Evolutionary conservation across 2,888 invertebrate genomes (phyloP).

Genomic region (Teleiodes luculella): DNA sequence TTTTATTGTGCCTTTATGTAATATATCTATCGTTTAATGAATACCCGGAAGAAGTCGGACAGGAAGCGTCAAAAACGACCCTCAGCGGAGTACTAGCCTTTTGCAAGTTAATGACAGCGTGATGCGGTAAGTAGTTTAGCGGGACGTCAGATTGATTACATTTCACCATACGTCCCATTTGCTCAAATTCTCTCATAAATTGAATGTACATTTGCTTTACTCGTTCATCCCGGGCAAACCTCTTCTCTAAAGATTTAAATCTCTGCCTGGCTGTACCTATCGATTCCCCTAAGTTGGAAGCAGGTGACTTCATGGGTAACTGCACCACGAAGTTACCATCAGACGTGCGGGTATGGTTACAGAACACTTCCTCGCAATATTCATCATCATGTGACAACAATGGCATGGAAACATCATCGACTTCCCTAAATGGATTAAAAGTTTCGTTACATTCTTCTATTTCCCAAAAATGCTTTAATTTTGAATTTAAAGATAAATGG

Average conservation of each 20-base stretch:
- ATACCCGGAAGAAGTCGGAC: not conserved
- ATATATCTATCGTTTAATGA: constrained; percentile 9
- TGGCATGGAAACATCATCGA: no score
- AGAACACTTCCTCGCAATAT: no score
- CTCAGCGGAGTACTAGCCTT: not conserved
- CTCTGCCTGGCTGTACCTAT: not conserved
- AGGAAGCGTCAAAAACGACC: not conserved
- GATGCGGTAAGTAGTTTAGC: constrained; percentile 6
- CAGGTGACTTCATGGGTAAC: not conserved
- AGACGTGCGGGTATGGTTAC: no score
- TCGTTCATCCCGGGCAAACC: not conserved
- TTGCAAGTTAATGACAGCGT: constrained; percentile 5
- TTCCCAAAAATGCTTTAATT: not conserved
- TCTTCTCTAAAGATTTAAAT: not conserved
- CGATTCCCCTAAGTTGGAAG: not conserved
- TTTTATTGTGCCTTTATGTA: constrained; percentile 1
- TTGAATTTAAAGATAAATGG: not conserved
- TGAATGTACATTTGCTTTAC: constrained; percentile 9
- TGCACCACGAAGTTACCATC: no score
- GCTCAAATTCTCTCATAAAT: constrained; percentile 14
- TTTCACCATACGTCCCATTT: constrained; percentile 3
- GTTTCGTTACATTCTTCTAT: no score
- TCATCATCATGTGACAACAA: no score
- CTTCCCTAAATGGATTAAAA: no score
- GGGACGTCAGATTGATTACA: not conserved